A percentile compares a stretch with the other conserved stretches of the same genome.
These are phyloP conservation scores for Lasiurus cinereus DNA, from an alignment of 2,113 vertebrate genomes.

Conservation along the genomic window DNA sequence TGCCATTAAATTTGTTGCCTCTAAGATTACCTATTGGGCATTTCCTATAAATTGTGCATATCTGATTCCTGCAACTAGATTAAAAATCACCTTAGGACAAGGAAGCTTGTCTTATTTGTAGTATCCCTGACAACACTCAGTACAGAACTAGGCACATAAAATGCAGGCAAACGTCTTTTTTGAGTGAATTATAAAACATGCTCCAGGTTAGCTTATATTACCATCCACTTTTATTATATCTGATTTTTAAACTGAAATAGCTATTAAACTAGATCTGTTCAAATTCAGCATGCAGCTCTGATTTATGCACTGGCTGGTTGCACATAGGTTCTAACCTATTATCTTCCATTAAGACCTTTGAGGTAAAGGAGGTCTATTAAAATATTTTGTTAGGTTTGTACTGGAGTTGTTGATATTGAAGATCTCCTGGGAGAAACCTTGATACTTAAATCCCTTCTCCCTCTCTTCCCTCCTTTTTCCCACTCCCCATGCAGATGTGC, in stretches of 20 bases:
- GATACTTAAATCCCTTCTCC: not conserved
- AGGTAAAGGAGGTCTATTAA: not conserved
- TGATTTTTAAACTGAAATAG: conserved; percentile 29
- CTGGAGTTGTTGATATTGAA: not conserved
- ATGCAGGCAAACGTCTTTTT: not conserved
- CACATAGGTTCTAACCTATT: not conserved
- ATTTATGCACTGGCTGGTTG: not conserved
- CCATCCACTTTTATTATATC: not conserved
- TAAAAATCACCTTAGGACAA: not conserved
- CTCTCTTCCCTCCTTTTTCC: not conserved
- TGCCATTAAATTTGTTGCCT: not conserved
- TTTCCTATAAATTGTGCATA: not conserved
- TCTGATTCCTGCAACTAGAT: conserved; percentile 24
- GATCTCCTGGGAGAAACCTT: not conserved
- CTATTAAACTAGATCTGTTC: not conserved
- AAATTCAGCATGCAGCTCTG: conserved; percentile 13
- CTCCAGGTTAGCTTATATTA: not conserved
- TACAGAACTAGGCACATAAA: conserved; percentile 6
- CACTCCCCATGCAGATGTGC: not conserved
- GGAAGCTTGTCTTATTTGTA: not conserved
- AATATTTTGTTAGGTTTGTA: not conserved
- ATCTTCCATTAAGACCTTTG: conserved; percentile 19
- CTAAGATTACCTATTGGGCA: not conserved
- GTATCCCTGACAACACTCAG: not conserved
- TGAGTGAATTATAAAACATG: not conserved